phyloP scores from a whole-genome alignment of 1,140 invertebrate genomes.

The Oedothorax gibbosus region DNA sequence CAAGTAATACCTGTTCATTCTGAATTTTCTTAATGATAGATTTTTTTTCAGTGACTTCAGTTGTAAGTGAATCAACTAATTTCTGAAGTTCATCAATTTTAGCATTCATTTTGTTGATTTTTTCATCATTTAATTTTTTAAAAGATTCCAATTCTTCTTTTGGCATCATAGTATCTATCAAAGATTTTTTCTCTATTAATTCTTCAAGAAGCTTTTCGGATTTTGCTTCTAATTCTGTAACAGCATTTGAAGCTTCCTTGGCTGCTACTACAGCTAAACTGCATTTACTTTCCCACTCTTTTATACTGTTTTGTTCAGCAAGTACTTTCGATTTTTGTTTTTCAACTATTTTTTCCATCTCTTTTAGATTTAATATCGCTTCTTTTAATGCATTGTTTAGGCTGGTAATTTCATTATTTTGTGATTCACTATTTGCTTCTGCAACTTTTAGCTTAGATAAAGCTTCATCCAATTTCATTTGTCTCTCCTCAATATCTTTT shows the following conservation, averaged over 20 bases:
- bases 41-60: slow-evolving; percentile 36
- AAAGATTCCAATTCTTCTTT: not conserved
- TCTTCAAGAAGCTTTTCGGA: not conserved
- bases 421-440: not conserved
- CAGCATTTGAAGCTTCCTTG: not conserved
- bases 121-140: not conserved
- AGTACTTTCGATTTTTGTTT: not conserved
- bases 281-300: slow-evolving; percentile 28
- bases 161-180: slow-evolving; percentile 8
- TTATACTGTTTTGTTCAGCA: not conserved
- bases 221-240: not conserved
- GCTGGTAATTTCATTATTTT: not conserved
- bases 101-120: slow-evolving; percentile 41
- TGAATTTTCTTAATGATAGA: slow-evolving; percentile 23
- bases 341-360: not conserved
- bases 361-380: not conserved
- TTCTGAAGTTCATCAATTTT: slow-evolving; percentile 67
- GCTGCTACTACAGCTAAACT: not conserved
- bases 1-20: slow-evolving; percentile 27
- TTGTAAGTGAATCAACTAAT: slow-evolving; percentile 3
- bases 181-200: not conserved
- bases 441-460: slow-evolving; percentile 41
- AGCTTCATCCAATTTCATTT: not conserved
- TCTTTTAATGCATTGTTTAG: not conserved
- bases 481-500: not conserved